Evolutionary conservation across 2,113 vertebrate genomes (phyloP), one percentile per base, ranked within the genome.

Genomic region (Plotosus lineatus): DNA sequence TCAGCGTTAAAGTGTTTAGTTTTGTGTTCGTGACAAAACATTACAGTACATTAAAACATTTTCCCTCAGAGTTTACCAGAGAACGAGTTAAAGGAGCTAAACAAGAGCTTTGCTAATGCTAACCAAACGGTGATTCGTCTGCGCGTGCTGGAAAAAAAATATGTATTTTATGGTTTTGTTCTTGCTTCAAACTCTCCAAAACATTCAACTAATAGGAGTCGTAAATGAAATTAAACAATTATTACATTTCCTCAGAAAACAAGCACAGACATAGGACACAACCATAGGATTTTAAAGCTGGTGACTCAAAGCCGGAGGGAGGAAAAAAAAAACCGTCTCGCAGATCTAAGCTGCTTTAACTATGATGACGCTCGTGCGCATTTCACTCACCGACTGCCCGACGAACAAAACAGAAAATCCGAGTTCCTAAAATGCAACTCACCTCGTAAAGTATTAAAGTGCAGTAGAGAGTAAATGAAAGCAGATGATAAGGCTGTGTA

Each of bases 401-500:
- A 48, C 38, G 38, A 19, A 42, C 15, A 17, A 28, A 6, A 3
- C 56, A 58, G 12, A 6, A 66, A 42, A 40, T 26, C 15, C 7
- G 12, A 46, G 12, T 14, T 69, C 56, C 42, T 33, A 14, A 48
- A 56, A 11, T 44, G 5, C 8, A 2, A 3, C 91, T 90, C 88
- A 96, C 95, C 95, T 95, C 94, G 93, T 94, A 91, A 94, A 94
- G 89, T 93, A 91, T 55, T 96, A 96, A 97, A 97, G 95, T 95
- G 95, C 95, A 95, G 91, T 91, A 91, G 92, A 93, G 93, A 90
- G 91, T 88, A 91, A 92, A 88, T 84, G 91, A 93, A 91, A 92
- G 88, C 91, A 90, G 92, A 88, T 89, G 84, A 90, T 94, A 93
- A 88, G 93, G 94, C 95, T 94, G 89, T 89, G 89, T 89, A 87